phyloP scores from a whole-genome alignment of 1,140 invertebrate genomes.

The Lineus longissimus region DNA sequence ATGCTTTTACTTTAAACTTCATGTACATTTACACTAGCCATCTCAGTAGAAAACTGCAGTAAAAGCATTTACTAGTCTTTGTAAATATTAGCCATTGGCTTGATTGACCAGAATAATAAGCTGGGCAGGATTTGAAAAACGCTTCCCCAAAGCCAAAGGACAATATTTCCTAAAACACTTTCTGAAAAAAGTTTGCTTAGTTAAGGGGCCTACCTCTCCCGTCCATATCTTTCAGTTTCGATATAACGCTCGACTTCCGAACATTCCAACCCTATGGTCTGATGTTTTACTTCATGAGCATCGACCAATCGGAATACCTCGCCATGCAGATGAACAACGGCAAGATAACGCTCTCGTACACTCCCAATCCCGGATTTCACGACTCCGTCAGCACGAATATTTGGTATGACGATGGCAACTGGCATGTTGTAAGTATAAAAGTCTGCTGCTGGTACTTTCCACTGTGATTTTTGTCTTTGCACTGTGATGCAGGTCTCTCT shows the following conservation, averaged over 20 bases:
- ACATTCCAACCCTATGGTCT: conserved; percentile 82
- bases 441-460: background rate
- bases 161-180: too few relatives aligned
- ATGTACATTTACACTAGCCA: too few relatives aligned
- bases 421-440: conserved; percentile 65
- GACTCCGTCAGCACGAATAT: conserved; percentile 63
- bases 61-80: too few relatives aligned
- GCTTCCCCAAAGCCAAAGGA: too few relatives aligned
- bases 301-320: conserved; percentile 66
- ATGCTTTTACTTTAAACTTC: too few relatives aligned
- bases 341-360: conserved; percentile 65
- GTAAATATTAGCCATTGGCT: too few relatives aligned
- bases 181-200: too few relatives aligned
- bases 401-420: conserved; percentile 74
- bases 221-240: conserved; percentile 56
- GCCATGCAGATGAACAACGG: conserved; percentile 70
- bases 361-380: conserved; percentile 58
- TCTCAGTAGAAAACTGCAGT: too few relatives aligned
- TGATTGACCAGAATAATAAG: too few relatives aligned
- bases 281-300: conserved; percentile 64
- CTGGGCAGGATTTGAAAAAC: too few relatives aligned
- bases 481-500: too few relatives aligned
- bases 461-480: background rate
- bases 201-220: background rate
- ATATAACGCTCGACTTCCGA: conserved; percentile 75